Evolutionary conservation across 2,113 vertebrate species (phyloP), one percentile per base, ranked within the genome.

Genomic region (Aptenodytes patagonicus): DNA sequence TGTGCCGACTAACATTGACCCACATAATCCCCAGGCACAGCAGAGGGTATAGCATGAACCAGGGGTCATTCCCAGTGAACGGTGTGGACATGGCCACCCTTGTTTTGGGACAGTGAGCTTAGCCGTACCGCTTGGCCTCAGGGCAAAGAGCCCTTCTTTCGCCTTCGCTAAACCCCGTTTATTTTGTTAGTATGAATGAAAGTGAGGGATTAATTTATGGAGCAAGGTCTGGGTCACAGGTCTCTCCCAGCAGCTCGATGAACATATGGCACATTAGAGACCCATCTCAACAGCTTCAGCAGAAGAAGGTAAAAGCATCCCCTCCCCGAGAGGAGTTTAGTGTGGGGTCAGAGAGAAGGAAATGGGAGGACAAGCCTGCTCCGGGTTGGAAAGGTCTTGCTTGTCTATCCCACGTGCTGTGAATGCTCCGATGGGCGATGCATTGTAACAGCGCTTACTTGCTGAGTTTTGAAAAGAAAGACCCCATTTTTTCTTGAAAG

Each of bases 151-250:
- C 49, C 64, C 8, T 93, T 60, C 68, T 46, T 64, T n/a, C 5
- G 2, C 32, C 83, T 83, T 75, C 0, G 7, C 28, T 83, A 68
- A 34, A 80, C 55, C 31, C 29, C 0, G 1, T 29, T 80, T 18
- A 60, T 34, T 72, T 89, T 64, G 54, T 87, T 47, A 15, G 32
- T 13, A 31, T 19, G 68, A 61, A 83, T 52, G 52, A 77, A 95
- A 78, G 69, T 32, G 58, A 87, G 44, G 58, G 81, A 87, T 95
- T 95, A 95, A 90, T 91, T 87, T 70, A 17, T 65, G 72, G 69
- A 57, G 88, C 73, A 65, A 57, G 81, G 90, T 70, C 68, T 77
- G 64, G 90, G 84, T 93, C 94, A 91, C 81, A 69, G 87, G 69
- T 87, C 68, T 89, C 58, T 87, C 58, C 54, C 58, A 84, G 84